phyloP scores from a whole-genome alignment of 2,113 vertebrate genomes.

The Raja brachyura region DNA sequence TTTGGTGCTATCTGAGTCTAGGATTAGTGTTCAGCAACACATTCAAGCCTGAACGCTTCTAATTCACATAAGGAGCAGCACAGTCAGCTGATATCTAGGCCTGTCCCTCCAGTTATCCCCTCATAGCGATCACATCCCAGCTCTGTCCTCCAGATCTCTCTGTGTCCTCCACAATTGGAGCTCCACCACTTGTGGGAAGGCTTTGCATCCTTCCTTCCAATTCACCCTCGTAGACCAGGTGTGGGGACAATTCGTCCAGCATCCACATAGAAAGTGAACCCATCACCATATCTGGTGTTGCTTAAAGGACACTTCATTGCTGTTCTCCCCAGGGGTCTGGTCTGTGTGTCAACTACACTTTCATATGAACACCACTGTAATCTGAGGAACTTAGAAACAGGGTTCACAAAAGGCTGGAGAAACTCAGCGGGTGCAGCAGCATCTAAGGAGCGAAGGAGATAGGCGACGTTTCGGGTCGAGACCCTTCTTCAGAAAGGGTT shows the following conservation, averaged over 20 bases:
- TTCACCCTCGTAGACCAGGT: too few relatives aligned
- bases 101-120: not conserved
- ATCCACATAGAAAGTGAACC: not conserved
- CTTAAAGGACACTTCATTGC: not conserved
- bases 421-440: too few relatives aligned
- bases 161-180: not conserved
- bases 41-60: too few relatives aligned
- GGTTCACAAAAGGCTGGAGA: too few relatives aligned
- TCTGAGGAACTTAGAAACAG: too few relatives aligned
- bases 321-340: not conserved
- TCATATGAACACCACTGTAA: not conserved
- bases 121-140: not conserved
- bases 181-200: not conserved
- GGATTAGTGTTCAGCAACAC: too few relatives aligned
- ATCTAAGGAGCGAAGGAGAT: too few relatives aligned
- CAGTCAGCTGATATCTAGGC: too few relatives aligned
- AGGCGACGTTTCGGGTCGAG: too few relatives aligned
- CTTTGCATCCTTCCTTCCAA: conserved; percentile 75
- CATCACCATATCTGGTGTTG: not conserved
- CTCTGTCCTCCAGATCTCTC: not conserved
- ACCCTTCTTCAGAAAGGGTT: too few relatives aligned
- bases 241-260: not conserved
- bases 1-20: too few relatives aligned
- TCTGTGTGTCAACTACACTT: not conserved
- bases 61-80: too few relatives aligned